Percentiles rank a stretch among this genome's conserved stretches.
Evolutionary conservation across 2,113 vertebrate species (phyloP).

Genomic region (Butorides virescens): DNA sequence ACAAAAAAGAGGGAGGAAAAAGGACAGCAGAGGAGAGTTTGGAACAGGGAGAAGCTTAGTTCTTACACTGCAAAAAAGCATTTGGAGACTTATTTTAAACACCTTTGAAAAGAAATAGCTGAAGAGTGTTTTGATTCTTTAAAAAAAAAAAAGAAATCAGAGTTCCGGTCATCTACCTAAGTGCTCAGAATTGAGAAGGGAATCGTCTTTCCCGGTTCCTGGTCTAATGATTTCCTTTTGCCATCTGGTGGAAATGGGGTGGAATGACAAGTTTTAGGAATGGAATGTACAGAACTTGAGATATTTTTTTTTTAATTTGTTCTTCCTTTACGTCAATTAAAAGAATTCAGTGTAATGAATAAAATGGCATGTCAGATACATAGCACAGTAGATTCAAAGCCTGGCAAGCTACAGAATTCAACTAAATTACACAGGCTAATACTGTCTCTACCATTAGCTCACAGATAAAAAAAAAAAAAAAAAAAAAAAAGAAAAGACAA

Average conservation of each 20-base stretch:
- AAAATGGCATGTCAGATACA: not conserved
- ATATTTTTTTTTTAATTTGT: not conserved
- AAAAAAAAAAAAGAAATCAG: not conserved
- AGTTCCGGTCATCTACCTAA: not conserved
- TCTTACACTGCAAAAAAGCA: not conserved
- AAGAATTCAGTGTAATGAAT: not conserved
- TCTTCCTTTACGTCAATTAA: not conserved
- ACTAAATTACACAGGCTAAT: not conserved
- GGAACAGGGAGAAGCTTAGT: not conserved
- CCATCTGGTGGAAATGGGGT: constrained; percentile 27
- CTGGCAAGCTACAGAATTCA: not conserved
- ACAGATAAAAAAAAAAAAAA: too few relatives aligned
- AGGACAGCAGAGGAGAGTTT: not conserved
- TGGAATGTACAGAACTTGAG: not conserved
- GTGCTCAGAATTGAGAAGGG: not conserved
- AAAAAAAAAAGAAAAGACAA: not conserved
- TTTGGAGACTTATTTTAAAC: not conserved
- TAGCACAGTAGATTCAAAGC: not conserved
- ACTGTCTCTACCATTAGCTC: not conserved
- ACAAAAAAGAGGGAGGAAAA: not conserved
- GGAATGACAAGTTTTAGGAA: not conserved
- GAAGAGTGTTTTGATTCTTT: not conserved
- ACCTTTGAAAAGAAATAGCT: not conserved
- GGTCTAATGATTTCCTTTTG: not conserved
- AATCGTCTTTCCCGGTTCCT: not conserved